phyloP scores from a whole-genome alignment of 1,140 invertebrate genomes.

The Calliopsis andreniformis region DNA sequence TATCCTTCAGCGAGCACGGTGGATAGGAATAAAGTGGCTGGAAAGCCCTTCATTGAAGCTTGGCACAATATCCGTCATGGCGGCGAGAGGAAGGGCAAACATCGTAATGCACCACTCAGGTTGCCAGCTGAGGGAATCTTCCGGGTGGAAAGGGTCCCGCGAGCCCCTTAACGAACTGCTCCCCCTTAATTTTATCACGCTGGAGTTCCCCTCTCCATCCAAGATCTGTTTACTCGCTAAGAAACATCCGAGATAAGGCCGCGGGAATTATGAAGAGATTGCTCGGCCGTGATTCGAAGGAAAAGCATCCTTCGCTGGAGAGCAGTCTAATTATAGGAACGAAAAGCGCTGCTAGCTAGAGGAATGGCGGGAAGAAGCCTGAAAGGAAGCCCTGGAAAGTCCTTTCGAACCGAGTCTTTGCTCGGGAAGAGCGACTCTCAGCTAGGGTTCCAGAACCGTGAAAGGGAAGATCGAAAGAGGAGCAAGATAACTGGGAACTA shows the following conservation, averaged over 20 bases:
- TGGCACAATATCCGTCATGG: slow-evolving; percentile 22
- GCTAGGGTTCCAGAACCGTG: not conserved
- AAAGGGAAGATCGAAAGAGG: slow-evolving; percentile 55
- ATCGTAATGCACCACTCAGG: slow-evolving; percentile 39
- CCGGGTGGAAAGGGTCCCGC: not conserved
- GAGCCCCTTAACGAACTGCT: slow-evolving; percentile 33
- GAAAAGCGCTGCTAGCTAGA: slow-evolving; percentile 16
- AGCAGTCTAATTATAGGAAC: slow-evolving; percentile 57
- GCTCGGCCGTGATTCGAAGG: slow-evolving; percentile 49
- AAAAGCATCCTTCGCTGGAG: slow-evolving; percentile 52
- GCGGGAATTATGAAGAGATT: slow-evolving; percentile 58
- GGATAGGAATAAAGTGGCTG: not conserved
- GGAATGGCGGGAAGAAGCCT: not conserved
- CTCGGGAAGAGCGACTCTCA: not conserved
- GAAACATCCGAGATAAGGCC: slow-evolving; percentile 62
- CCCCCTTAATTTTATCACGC: slow-evolving; percentile 71
- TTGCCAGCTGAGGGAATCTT: not conserved
- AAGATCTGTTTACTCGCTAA: slow-evolving; percentile 71
- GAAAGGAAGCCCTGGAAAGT: not conserved
- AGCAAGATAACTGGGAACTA: slow-evolving; percentile 65
- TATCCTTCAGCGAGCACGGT: not conserved
- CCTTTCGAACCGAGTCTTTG: not conserved
- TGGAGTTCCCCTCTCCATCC: slow-evolving; percentile 41
- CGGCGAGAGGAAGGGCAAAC: slow-evolving; percentile 25
- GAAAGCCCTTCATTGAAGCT: slow-evolving; percentile 4